Base-by-base conservation (phyloP, 2,888 invertebrate species). In the Portevinia maculata region DNA sequence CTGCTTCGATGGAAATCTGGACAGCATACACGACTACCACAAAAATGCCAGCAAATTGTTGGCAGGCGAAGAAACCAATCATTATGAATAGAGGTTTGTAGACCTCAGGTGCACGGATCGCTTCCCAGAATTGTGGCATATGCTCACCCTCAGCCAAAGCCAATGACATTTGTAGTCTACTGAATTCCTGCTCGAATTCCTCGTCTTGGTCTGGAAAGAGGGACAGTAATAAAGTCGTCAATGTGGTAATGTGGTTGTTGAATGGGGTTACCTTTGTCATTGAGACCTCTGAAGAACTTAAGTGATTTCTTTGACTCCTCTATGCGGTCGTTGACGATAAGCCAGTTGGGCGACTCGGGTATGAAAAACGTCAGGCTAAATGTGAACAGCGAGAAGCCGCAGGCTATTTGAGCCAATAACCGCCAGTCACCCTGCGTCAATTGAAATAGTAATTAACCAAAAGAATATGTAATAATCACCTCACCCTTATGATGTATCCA, bases 21-120 rank as follows among this genome's bases (percentile, higher is more conserved):
- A 94, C 93, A 0, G 94, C 93, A 88, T 94, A 94, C 87, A 94
- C 94, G 0, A 93, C 93, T 0, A 94, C 91, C 0, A 94, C 94
- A 81, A 94, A 94, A 0, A 93, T 92, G 0, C 94, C 94, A 21
- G 93, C 92, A 86, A 94, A 93, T 86, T 94, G 94, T 71, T 93
- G 92, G 1, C 93, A 92, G 9, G 93, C 89, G 86, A 94, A 94
- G 86, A 94, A 93, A 17, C 92, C 87, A 30, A 92, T 91, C 90
- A 94, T 92, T 28, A 87, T 86, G n/a, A 85, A 37, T 1, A 87
- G 69, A 0, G 87, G 87, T 37, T 86, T 87, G 71, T 86, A 87
- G 28, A 86, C 85, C 59, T 87, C 87, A 8, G 87, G 87, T 32
- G 84, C 67, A 7, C 46, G 59, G 3, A 87, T 73, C 13, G 85